A percentile compares a stretch with the other conserved stretches of the same genome.
Evolutionary conservation across 2,888 invertebrate genomes (phyloP).

Genomic region (Meta bourneti): DNA sequence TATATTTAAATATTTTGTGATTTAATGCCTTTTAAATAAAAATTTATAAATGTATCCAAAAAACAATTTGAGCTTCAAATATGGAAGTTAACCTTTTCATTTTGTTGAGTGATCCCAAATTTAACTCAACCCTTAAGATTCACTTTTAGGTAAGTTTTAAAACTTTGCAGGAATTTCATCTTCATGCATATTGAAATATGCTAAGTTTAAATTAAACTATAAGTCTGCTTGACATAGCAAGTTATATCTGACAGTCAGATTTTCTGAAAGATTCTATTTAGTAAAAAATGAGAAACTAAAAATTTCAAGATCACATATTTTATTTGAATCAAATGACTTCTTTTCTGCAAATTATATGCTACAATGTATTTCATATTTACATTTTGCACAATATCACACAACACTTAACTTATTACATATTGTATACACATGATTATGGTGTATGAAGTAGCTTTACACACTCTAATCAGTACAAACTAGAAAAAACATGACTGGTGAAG

Average conservation of each 20-base stretch:
- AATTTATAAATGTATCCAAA: no score
- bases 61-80: no score
- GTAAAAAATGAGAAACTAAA: not conserved
- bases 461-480: constrained; percentile 70
- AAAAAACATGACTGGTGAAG: constrained; percentile 64
- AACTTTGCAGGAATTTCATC: no score
- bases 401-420: constrained; percentile 67
- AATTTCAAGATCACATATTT: constrained; percentile 39
- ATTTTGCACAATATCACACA: constrained; percentile 62
- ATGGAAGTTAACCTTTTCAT: no score
- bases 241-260: not conserved
- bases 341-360: constrained; percentile 64
- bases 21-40: no score
- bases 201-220: no score
- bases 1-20: no score
- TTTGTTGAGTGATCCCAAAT: no score
- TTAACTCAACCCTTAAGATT: no score
- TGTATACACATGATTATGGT: constrained; percentile 74
- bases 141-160: no score
- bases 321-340: constrained; percentile 67
- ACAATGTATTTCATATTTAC: constrained; percentile 72
- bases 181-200: no score
- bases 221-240: not conserved
- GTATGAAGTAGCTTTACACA: constrained; percentile 71
- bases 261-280: not conserved